Evolutionary conservation across 2,797 vertebrate genomes (phyloP).

Genomic region (Sarcoramphus papa): DNA sequence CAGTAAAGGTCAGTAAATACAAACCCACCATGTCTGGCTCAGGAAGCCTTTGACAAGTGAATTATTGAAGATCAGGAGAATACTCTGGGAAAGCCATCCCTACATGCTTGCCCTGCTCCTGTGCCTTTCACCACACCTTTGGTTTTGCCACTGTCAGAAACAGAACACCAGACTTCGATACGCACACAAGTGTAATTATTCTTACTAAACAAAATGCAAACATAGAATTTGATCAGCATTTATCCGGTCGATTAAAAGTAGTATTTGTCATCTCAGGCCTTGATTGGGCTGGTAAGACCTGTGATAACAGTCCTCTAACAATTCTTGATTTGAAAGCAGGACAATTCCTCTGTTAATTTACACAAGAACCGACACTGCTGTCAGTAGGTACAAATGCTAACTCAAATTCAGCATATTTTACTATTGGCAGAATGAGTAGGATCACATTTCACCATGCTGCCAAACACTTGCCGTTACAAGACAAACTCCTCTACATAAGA

Average conservation of each 20-base stretch:
- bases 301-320: background rate
- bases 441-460: slow-evolving; percentile 1
- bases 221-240: background rate
- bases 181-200: background rate
- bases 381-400: background rate
- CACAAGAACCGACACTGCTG: background rate
- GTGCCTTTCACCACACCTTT: background rate
- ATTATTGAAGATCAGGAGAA: background rate
- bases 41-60: background rate
- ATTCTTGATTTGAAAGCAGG: background rate
- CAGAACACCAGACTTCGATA: background rate
- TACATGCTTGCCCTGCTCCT: background rate
- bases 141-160: background rate
- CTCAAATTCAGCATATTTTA: background rate
- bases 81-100: background rate
- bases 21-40: background rate
- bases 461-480: background rate
- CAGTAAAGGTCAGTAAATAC: background rate
- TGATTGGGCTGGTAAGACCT: background rate
- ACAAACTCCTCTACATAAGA: background rate
- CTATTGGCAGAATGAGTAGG: background rate
- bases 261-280: background rate
- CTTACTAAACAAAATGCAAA: background rate
- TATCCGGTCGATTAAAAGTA: background rate
- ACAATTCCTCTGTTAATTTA: background rate